Evolutionary conservation across 2,888 invertebrate species (phyloP), one percentile per base, ranked within the genome.

Genomic region (Mythimna ferrago): DNA sequence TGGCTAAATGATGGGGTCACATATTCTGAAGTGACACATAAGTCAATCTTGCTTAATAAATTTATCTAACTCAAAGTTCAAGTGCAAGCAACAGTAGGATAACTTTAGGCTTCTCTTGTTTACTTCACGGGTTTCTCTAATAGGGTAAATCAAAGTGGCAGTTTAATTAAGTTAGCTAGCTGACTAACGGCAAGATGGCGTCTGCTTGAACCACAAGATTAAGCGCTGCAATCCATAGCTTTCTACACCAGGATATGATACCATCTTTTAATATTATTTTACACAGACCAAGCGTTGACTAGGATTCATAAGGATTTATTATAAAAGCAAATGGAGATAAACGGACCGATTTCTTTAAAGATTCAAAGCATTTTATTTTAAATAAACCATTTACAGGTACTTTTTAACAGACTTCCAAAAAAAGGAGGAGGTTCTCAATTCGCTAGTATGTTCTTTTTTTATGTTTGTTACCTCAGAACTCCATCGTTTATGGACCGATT

Each of bases 101-200:
- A 70, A 54, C 38, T 60, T 54, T 2, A 11, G 9, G 2, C 51
- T 48, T 21, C 48, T 53, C 51, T 53, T 53, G 51, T 53, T 53
- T 53, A 53, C 51, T 53, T n/a, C 51, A n/a, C 9, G 51, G 16
- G 2, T 54, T 32, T 21, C 58, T 38, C 11, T 69, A 64, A 76
- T 64, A n/a, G 26, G 48, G 48, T 69, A 60, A 60, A 64, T 70
- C 76, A 64, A 69, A 76, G 69, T 70, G 63, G 54, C 69, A 76
- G 76, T 64, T 69, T 76, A 76, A 76, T 76, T 69, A 76, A 60
- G 54, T 69, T 48, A 54, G 7, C n/a, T 19, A 60, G 69, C 60
- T 64, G 38, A n/a, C 76, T 44, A 21, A 35, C 19, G 19, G 35
- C n/a, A 54, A 76, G 60, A 51, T 11, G 70, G 60, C 54, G 38